Conservation (phyloP, 2,113 vertebrate species). For the Catharus minimus region DNA sequence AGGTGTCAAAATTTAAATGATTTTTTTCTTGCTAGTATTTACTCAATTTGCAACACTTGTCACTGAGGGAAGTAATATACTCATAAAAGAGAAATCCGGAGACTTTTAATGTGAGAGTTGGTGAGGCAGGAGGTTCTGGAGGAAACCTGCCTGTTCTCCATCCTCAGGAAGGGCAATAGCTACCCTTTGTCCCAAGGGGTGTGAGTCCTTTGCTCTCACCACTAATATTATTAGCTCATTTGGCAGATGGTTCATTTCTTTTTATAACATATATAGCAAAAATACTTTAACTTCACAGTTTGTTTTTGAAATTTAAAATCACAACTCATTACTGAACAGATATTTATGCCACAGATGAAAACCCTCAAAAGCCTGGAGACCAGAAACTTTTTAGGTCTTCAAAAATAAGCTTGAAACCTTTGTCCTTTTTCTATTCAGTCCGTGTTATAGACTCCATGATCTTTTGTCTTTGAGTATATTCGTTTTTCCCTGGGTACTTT, state of each 20-base stretch:
- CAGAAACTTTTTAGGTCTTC: neutral
- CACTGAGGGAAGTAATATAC: neutral
- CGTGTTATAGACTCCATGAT: neutral
- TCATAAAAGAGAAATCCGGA: neutral
- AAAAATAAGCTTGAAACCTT: neutral
- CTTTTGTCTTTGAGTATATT: neutral
- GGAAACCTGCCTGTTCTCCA: neutral
- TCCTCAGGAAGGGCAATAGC: neutral
- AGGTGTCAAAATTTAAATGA: slow-evolving; percentile 1
- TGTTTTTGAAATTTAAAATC: neutral
- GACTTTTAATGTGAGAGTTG: neutral
- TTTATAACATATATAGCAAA: neutral
- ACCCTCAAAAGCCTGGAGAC: neutral
- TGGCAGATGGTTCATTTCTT: neutral
- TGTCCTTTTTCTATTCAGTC: neutral
- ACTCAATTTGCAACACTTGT: neutral
- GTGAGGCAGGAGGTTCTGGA: neutral
- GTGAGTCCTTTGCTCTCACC: neutral
- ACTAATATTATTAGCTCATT: neutral
- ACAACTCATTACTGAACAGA: neutral
- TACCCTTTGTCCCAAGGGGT: neutral
- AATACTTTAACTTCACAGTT: neutral
- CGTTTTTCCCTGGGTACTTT: neutral
- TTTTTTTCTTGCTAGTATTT: slow-evolving; percentile 6
- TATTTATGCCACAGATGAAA: neutral